Evolutionary conservation across 2,797 vertebrate species (phyloP), one percentile per base, ranked within the genome.

Genomic region (Rhinogobio ventralis): DNA sequence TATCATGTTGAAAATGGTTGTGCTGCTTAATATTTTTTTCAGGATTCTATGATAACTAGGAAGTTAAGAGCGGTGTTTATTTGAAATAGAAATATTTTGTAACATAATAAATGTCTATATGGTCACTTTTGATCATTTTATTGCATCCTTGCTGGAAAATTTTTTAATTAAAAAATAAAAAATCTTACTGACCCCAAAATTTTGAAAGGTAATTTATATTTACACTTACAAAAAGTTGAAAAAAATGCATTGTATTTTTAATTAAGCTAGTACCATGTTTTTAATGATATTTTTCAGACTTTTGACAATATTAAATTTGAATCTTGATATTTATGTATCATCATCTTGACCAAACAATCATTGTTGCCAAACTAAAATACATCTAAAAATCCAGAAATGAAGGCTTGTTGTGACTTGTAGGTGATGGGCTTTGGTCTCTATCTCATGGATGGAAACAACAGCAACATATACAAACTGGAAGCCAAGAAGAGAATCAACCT

Each of bases 351-450:
- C 71, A 51, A 51, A 19, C 28, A 53, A 4, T 17, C 14, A 76
- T 23, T 42, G 33, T 14, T 42, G 11, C 67, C 0, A n/a, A n/a
- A n/a, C n/a, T n/a, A n/a, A n/a, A n/a, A n/a, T n/a, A n/a, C n/a
- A n/a, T n/a, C n/a, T n/a, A n/a, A n/a, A 75, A 55, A 15, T 15
- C 1, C 5, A 14, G 10, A 33, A 30, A 19, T 73, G 9, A 77
- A 6, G 4, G 28, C 30, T 45, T 28, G 14, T 3, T 82, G 17
- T 71, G 73, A 7, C 7, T 84, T 91, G 69, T 90, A 99, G 98
- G 98, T 99, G 7, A 99, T 99, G 98, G 98, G 98, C 2, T 99
- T 99, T 87, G 98, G 98, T 6, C 93, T 99, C 85, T 99, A 99
- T 87, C 92, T 99, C 75, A 99, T 99, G 96, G 98, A 99, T 83